A percentile compares a stretch with the other conserved stretches of the same genome.
Evolutionary conservation across 1,140 invertebrate species (phyloP).

Genomic region (Hyles vespertilio): DNA sequence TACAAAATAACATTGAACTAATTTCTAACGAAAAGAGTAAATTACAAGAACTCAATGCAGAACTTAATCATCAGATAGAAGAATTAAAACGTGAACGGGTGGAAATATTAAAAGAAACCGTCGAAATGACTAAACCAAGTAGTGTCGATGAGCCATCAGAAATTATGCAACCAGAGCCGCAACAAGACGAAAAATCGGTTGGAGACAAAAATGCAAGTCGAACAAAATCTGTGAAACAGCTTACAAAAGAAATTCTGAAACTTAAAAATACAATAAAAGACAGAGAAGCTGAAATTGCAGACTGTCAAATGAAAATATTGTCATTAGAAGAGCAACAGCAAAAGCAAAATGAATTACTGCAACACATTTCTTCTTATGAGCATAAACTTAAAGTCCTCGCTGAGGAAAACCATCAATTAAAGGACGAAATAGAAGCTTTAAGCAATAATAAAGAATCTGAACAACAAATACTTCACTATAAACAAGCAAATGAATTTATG

Average conservation of each 20-base stretch:
- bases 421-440: conserved; percentile 52
- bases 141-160: conserved; percentile 45
- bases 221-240: conserved; percentile 66
- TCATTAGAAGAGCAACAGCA: conserved; percentile 68
- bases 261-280: conserved; percentile 73
- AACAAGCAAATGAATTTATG: conserved; percentile 36
- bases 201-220: conserved; percentile 52
- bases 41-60: conserved; percentile 56
- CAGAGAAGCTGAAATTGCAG: conserved; percentile 73
- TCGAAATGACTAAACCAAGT: conserved; percentile 45
- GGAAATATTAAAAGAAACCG: conserved; percentile 65
- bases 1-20: conserved; percentile 74
- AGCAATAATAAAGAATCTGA: conserved; percentile 49
- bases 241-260: conserved; percentile 73
- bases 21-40: conserved; percentile 77
- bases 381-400: conserved; percentile 44
- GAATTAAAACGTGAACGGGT: conserved; percentile 58
- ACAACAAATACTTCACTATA: conserved; percentile 31
- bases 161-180: conserved; percentile 29
- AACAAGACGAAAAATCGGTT: conserved; percentile 50
- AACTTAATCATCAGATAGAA: conserved; percentile 63
- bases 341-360: conserved; percentile 53
- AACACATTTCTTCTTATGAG: conserved; percentile 45
- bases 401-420: conserved; percentile 57
- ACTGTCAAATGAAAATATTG: conserved; percentile 71